Evolutionary conservation across 2,888 invertebrate species (phyloP).

Genomic region (Trachelus troglodyta): DNA sequence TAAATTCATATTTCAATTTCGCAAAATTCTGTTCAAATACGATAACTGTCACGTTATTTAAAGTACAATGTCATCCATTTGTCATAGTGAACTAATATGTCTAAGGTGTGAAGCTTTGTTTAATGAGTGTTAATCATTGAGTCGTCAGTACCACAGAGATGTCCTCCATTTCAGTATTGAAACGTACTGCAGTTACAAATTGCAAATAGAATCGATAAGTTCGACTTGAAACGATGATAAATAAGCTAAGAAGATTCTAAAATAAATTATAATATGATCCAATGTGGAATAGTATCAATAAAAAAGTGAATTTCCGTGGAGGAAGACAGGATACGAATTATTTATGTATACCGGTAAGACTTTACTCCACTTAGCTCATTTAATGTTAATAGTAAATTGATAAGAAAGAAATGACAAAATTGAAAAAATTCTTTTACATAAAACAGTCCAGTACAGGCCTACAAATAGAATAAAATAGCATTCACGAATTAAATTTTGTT

Average conservation of each 20-base stretch:
- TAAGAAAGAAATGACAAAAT: neutral
- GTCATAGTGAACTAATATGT: neutral
- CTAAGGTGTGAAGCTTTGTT: neutral
- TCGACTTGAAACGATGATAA: neutral
- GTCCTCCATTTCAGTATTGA: neutral
- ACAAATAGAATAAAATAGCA: neutral
- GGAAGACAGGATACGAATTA: slow-evolving; percentile 21
- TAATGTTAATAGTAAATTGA: neutral
- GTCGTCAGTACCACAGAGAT: neutral
- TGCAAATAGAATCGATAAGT: neutral
- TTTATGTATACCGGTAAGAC: slow-evolving; percentile 31
- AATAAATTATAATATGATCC: neutral
- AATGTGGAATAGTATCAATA: slow-evolving; percentile 22
- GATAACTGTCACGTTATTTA: neutral
- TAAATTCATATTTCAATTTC: neutral
- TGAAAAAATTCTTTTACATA: neutral
- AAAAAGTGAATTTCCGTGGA: slow-evolving; percentile 15
- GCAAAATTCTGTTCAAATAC: neutral
- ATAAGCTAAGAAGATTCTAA: neutral
- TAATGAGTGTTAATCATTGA: neutral
- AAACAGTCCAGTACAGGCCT: neutral
- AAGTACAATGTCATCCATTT: neutral
- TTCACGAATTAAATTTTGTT: neutral
- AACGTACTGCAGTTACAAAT: neutral
- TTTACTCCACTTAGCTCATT: neutral